Evolutionary conservation across 2,888 invertebrate genomes (phyloP), one percentile per base, ranked within the genome.

Genomic region (Melanostoma mellinum): DNA sequence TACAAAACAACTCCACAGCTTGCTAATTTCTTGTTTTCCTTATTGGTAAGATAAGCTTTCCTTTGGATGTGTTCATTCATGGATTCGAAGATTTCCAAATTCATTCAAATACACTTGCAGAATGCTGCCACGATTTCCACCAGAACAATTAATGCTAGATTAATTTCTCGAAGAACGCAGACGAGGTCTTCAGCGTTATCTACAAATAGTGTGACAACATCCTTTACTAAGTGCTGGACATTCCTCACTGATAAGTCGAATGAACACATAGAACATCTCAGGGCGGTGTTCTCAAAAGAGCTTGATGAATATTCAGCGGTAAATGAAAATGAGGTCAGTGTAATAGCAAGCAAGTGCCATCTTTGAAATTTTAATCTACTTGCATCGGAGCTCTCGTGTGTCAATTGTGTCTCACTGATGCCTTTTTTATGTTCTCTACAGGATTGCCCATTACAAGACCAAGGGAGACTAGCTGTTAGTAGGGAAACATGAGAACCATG

Each of bases 91-190:
- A 55, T 63, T 60, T 56, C 48, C 69, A 50, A 79, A n/a, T n/a
- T n/a, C n/a, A n/a, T n/a, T n/a, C n/a, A n/a, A n/a, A 42, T 30
- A 1, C 2, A 50, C 6, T 38, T 89, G 58, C 88, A 94, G 94
- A 69, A 93, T 95, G 79, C 93, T 96, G 86, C 95, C 95, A 86
- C 94, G 94, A 68, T 90, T 96, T 87, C 96, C 95, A 0, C 95
- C 95, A 2, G 96, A 96, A 89, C 94, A 95, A 78, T 94, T 95
- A 46, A 95, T 95, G 32, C 94, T 94, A 0, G 94, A 95, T 86
- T 94, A 95, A 0, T 95, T 95, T 89, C 92, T 96, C 35, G 94
- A 95, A 89, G 93, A 94, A 63, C 92, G 96, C 4, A 92, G 95
- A 9, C 93, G 94, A 58, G 95, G 94, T 2, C 91, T 96, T 3